A percentile compares a stretch with the other conserved stretches of the same genome.
phyloP scores from a whole-genome alignment of 2,113 vertebrate species.

The Psittacula cyanocephala region DNA sequence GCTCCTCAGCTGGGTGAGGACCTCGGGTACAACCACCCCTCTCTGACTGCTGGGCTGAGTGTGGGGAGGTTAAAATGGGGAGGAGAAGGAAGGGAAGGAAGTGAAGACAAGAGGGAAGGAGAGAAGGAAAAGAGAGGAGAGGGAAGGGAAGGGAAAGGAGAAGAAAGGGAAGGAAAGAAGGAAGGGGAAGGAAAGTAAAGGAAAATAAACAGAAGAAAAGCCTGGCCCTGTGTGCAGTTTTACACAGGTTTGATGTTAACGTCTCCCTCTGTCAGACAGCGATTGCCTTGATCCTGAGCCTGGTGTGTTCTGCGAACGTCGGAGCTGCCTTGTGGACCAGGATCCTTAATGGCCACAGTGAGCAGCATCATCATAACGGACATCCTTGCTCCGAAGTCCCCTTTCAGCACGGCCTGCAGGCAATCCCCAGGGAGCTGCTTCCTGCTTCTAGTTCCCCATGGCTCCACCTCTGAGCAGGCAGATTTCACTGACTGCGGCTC shows the following conservation, averaged over 20 bases:
- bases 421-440: neutral
- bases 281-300: neutral
- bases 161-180: no score
- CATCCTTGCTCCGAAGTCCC: neutral
- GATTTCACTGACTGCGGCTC: fast-evolving
- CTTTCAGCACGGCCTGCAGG: neutral
- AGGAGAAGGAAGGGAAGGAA: neutral
- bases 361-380: neutral
- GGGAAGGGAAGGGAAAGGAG: no score
- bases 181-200: no score
- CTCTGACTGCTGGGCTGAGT: neutral
- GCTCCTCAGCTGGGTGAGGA: neutral
- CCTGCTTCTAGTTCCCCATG: neutral
- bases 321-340: neutral
- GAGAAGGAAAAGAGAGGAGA: no score
- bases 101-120: no score
- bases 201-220: neutral
- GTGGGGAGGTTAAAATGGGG: neutral
- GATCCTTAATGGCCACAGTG: neutral
- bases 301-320: neutral
- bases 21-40: neutral
- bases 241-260: neutral
- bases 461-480: neutral
- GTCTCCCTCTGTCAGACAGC: neutral
- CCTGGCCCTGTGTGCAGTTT: neutral